Evolutionary conservation across 2,113 vertebrate species (phyloP), one percentile per base, ranked within the genome.

Genomic region (Gorsachius goisagi): DNA sequence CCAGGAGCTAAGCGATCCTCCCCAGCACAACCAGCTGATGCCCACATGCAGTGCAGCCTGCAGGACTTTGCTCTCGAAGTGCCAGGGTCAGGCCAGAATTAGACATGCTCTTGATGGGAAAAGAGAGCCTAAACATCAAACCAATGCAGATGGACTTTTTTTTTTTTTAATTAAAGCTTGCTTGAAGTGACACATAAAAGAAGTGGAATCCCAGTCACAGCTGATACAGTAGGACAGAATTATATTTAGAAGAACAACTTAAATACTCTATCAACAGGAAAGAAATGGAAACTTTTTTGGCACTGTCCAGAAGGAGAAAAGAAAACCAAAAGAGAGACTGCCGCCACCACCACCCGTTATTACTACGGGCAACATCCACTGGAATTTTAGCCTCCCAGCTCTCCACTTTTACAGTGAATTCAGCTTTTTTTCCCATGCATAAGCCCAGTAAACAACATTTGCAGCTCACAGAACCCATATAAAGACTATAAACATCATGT

Each of bases 161-260:
- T n/a, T 30, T 53, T 39, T 50, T 60, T 64, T 37, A 90, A 92
- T 93, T 93, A 93, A 95, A 94, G 76, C 39, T 73, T 33, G 44
- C 58, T 93, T 88, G 67, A 94, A 92, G 82, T 80, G 74, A 56
- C 62, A 94, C 83, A 96, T 64, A 50, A 94, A 95, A 92, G 89
- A n/a, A 91, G 39, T 13, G 47, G 82, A 91, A 87, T 52, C 91
- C 37, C 66, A 85, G 73, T 33, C 73, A 63, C 3, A 28, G 91
- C 52, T 68, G 87, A 95, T 13, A 4, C 89, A 81, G 24, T 6
- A 22, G 73, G 80, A 68, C 13, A 59, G 66, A 63, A 89, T 94
- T 96, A 92, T 94, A 88, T 92, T 96, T 92, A 95, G 89, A 84
- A 66, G 15, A 84, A 85, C 1, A 12, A 91, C 73, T 78, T 28